phyloP scores from a whole-genome alignment of 2,888 invertebrate genomes.

The Anodontia alba region DNA sequence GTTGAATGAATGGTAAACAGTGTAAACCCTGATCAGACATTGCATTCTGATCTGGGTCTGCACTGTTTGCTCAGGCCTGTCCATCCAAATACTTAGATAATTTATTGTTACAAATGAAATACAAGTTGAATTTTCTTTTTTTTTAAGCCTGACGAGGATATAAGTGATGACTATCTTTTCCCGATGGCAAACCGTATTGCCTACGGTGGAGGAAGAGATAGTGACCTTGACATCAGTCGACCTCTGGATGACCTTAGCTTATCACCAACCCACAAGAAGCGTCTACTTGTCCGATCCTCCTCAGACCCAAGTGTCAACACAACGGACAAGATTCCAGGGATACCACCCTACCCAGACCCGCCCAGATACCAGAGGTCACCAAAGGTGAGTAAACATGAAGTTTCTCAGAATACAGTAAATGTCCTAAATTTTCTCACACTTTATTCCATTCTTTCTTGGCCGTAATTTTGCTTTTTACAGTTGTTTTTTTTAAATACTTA shows the following conservation, averaged over 20 bases:
- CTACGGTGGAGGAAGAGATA: constrained; percentile 98
- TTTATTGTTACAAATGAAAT: no score
- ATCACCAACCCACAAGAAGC: constrained; percentile 73
- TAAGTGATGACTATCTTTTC: constrained; percentile 99
- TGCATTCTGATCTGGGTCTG: no score
- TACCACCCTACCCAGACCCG: constrained; percentile 86
- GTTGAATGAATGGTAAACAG: no score
- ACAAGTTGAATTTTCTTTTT: no score
- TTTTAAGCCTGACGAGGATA: constrained; percentile 95
- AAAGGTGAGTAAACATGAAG: constrained; percentile 45
- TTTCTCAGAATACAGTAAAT: no score
- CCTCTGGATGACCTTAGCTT: constrained; percentile 79
- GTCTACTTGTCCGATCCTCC: constrained; percentile 90
- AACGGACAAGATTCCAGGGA: constrained; percentile 89
- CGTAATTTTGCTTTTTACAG: no score
- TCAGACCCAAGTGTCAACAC: constrained; percentile 98
- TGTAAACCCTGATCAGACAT: no score
- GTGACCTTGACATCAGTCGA: constrained; percentile 90
- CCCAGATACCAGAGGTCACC: constrained; percentile 89
- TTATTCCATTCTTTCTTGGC: background rate
- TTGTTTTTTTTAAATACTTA: no score
- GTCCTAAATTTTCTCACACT: no score
- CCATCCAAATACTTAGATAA: no score
- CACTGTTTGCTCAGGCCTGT: no score
- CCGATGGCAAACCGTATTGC: constrained; percentile 97